Percentiles rank a stretch among this genome's conserved stretches.
phyloP scores from a whole-genome alignment of 2,888 invertebrate genomes.

The Caenorhabditis sp. region DNA sequence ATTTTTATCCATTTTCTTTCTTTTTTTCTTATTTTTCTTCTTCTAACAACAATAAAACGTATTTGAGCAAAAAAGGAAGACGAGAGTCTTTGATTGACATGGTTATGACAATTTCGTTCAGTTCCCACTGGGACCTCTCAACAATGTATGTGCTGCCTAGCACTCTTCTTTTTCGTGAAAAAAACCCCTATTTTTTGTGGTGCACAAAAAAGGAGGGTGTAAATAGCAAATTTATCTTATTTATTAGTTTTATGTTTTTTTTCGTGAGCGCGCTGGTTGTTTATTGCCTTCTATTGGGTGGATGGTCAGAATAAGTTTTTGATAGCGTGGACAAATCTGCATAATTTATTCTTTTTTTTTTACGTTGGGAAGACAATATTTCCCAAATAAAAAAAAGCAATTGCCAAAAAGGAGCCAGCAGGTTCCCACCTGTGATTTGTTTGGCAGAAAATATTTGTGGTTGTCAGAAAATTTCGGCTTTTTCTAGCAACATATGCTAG shows the following conservation, averaged over 20 bases:
- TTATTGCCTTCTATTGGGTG: neutral
- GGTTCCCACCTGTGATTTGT: too few species aligned
- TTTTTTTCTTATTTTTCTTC: neutral
- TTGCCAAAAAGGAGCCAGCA: too few species aligned
- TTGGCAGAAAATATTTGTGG: too few species aligned
- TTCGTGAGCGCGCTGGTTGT: neutral
- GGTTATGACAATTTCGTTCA: slow-evolving; percentile 1
- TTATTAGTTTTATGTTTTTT: neutral
- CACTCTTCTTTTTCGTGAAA: neutral
- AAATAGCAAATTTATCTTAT: neutral
- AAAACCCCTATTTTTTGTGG: neutral
- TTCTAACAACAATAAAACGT: neutral
- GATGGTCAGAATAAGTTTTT: neutral
- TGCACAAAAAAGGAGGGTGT: neutral
- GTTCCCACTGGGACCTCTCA: neutral
- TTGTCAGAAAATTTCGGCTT: too few species aligned
- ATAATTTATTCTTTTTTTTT: too few species aligned
- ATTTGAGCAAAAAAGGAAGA: slow-evolving; percentile 3
- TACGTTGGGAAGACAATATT: too few species aligned
- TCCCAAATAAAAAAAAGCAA: too few species aligned
- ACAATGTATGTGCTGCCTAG: neutral
- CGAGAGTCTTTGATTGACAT: slow-evolving; percentile 41
- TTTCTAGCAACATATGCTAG: too few species aligned
- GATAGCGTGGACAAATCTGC: too few species aligned
- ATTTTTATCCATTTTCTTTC: too few species aligned